Base-by-base conservation (phyloP, 2,113 vertebrate species). In the Todiramphus chloris region DNA sequence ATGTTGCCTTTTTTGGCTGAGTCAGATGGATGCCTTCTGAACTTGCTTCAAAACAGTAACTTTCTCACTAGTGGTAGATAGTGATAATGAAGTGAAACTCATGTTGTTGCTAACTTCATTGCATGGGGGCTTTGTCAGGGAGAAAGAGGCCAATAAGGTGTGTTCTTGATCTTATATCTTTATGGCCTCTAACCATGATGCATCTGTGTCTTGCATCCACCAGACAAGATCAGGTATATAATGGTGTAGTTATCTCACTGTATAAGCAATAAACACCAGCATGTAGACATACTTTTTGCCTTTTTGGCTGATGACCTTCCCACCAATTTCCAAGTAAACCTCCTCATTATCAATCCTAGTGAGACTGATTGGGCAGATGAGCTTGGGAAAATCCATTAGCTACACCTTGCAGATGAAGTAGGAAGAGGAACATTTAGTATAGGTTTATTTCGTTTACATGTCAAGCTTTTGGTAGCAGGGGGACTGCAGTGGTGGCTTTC, bases 401-500 rank as follows among this genome's bases (percentile, higher is more conserved):
- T 17, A 30, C 19, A 48, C 16, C 17, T 35, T 59, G 8, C 10
- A 78, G 72, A 62, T 44, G 55, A 70, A 66, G 8, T 27, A 79
- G 13, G 43, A 72, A 82, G 28, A 60, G 41, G 9, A 66, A 41
- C 0, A 0, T 53, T 76, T 80, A 31, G 9, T 19, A 35, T 50
- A 21, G 11, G 3, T 69, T 74, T 78, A 11, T 43, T 56, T 0
- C 60, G n/a, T 78, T 81, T 70, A 23, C 1, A 0, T 3, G 1
- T 56, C 67, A 51, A 86, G 16, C 25, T 69, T 87, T 87, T 56
- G 10, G 41, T 39, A 35, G 15, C 30, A 44, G 24, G 13, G 9
- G 28, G 4, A 19, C 18, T 68, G 4, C 48, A 66, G 8, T 1
- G 1, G 1, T 58, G 28, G 10, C 9, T 90, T 76, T 30, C 1